Conservation (phyloP, 2,113 vertebrate genomes). For the Xyrauchen texanus region DNA sequence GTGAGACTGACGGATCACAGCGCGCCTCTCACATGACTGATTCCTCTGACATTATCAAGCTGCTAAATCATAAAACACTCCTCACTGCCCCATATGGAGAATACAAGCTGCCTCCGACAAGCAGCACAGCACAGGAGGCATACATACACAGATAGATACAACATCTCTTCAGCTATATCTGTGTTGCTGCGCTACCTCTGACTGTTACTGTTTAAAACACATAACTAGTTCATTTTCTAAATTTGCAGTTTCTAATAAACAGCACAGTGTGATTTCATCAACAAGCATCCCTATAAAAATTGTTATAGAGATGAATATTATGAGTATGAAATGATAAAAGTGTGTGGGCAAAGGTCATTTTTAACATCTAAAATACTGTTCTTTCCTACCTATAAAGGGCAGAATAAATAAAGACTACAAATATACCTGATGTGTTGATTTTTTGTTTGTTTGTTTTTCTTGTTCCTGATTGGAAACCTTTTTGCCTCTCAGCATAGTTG, state of each 20-base stretch:
- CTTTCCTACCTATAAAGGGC: not conserved
- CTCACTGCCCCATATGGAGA: constrained; percentile 3
- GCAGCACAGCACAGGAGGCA: constrained; percentile 4
- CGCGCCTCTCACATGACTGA: constrained; percentile 49
- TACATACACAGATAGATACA: not conserved
- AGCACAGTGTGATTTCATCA: not conserved
- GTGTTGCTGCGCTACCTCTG: not conserved
- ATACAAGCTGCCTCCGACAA: constrained; percentile 25
- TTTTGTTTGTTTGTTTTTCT: too few species aligned
- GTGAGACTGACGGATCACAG: constrained; percentile 61
- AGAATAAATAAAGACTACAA: not conserved
- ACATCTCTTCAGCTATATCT: not conserved
- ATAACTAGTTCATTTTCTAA: not conserved
- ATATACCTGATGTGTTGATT: not conserved
- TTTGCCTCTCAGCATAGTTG: too few species aligned
- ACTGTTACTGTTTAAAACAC: constrained; percentile 21
- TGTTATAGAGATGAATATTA: too few species aligned
- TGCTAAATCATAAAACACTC: constrained; percentile 50
- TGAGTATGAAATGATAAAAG: not conserved
- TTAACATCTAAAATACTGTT: not conserved
- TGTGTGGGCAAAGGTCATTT: constrained; percentile 23
- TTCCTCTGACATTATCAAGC: constrained; percentile 51
- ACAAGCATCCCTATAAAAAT: too few species aligned
- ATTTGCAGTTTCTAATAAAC: not conserved
- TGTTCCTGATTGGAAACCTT: too few species aligned